Evolutionary conservation across 2,113 vertebrate species (phyloP).

Genomic region (Pedionomus torquatus): DNA sequence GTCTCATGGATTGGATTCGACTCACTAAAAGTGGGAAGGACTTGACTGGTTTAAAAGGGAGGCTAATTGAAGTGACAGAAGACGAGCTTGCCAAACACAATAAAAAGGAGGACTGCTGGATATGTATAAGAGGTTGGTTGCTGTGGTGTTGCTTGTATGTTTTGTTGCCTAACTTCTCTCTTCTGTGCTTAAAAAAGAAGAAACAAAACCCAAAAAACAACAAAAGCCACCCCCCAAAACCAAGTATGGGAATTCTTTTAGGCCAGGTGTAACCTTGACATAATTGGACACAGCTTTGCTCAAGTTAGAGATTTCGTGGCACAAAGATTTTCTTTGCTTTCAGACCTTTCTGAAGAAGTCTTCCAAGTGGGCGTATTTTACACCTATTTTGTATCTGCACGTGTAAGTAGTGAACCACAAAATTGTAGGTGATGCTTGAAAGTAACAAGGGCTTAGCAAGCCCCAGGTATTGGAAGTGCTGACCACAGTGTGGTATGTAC

Average conservation of each 20-base stretch:
- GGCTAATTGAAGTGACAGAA: slow-evolving; percentile 88
- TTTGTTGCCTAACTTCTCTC: not conserved
- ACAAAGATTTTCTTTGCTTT: not conserved
- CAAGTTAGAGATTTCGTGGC: not conserved
- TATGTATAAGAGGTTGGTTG: slow-evolving; percentile 91
- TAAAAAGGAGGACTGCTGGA: slow-evolving; percentile 92
- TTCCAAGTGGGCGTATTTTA: not conserved
- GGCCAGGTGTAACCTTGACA: not conserved
- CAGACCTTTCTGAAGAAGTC: not conserved
- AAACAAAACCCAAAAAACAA: not conserved
- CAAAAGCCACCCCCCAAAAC: not conserved
- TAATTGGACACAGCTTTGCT: not conserved
- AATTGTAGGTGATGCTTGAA: not conserved
- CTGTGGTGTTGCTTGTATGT: not conserved
- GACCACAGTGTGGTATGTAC: not conserved
- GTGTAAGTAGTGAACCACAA: not conserved
- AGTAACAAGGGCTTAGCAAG: not conserved
- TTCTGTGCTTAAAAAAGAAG: not conserved
- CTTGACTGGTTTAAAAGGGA: slow-evolving; percentile 89
- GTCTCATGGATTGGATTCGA: slow-evolving; percentile 98
- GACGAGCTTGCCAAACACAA: slow-evolving; percentile 92
- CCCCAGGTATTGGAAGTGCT: not conserved
- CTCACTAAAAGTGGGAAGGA: slow-evolving; percentile 93
- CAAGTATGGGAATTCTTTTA: accelerated
- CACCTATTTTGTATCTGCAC: not conserved